These are phyloP conservation scores for Heliconius ismenius DNA, from an alignment of 2,888 invertebrate genomes.

Conservation along the genomic window DNA sequence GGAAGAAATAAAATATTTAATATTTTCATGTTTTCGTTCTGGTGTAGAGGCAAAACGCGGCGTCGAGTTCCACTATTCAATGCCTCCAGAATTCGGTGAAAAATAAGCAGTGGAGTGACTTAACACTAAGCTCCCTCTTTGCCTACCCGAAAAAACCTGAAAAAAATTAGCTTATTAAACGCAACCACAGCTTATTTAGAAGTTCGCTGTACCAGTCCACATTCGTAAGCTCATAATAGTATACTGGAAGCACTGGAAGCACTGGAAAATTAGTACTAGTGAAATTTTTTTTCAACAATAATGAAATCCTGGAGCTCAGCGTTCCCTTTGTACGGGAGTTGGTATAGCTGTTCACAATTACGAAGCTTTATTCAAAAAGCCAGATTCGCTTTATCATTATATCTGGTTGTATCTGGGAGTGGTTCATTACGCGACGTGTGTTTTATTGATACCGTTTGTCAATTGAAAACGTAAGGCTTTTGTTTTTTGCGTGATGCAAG, in stretches of 20 bases:
- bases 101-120: no score
- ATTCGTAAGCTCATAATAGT: constrained; percentile 62
- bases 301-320: constrained; percentile 68
- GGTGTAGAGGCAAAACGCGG: no score
- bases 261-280: constrained; percentile 73
- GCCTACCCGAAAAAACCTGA: no score
- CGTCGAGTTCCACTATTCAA: no score
- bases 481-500: neutral
- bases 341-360: constrained; percentile 63
- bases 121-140: no score
- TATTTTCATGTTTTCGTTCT: no score
- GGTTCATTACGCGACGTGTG: constrained; percentile 58
- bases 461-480: constrained; percentile 32
- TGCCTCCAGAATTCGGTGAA: no score
- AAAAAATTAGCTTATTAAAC: constrained; percentile 20
- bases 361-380: constrained; percentile 70
- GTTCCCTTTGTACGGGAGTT: constrained; percentile 65
- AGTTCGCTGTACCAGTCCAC: constrained; percentile 51
- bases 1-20: no score
- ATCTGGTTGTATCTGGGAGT: constrained; percentile 53
- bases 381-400: constrained; percentile 56
- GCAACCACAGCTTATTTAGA: constrained; percentile 44
- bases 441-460: constrained; percentile 45
- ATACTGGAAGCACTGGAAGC: constrained; percentile 57
- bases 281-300: constrained; percentile 72